phyloP scores from a whole-genome alignment of 2,113 vertebrate genomes.

The Empidonax traillii region DNA sequence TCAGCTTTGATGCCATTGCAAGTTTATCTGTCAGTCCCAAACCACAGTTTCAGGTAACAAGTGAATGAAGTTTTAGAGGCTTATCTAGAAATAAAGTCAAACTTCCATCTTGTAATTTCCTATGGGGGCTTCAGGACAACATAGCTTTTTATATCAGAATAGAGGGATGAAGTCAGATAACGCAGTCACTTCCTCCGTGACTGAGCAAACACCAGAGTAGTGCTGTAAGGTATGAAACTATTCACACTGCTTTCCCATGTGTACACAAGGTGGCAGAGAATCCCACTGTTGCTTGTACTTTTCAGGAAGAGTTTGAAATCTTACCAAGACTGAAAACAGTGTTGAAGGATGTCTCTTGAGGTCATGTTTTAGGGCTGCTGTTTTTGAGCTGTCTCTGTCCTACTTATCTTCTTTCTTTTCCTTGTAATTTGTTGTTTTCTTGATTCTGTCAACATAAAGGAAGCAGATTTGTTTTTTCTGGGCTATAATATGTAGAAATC shows the following conservation, averaged over 20 bases:
- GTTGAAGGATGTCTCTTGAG: not conserved
- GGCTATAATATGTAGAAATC: not conserved
- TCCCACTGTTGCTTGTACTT: not conserved
- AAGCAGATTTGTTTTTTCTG: not conserved
- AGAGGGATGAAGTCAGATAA: not conserved
- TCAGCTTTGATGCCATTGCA: not conserved
- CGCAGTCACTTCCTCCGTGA: accelerated
- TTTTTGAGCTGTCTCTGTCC: not conserved
- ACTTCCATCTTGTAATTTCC: not conserved
- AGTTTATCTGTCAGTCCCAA: not conserved
- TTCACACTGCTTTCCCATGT: not conserved
- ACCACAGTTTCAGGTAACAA: not conserved
- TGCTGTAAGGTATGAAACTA: not conserved
- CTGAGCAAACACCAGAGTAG: not conserved
- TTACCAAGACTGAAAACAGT: not conserved
- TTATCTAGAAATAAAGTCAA: not conserved
- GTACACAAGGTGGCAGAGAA: constrained; percentile 7
- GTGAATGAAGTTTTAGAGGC: not conserved
- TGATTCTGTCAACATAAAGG: accelerated
- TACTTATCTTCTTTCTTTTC: not conserved
- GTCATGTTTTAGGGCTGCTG: not conserved
- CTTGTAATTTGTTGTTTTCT: not conserved
- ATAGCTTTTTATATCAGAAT: not conserved
- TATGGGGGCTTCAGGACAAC: not conserved
- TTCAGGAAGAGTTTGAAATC: not conserved